These are phyloP conservation scores for Megastigmus dorsalis DNA, from an alignment of 2,888 invertebrate genomes.

Conservation along the genomic window DNA sequence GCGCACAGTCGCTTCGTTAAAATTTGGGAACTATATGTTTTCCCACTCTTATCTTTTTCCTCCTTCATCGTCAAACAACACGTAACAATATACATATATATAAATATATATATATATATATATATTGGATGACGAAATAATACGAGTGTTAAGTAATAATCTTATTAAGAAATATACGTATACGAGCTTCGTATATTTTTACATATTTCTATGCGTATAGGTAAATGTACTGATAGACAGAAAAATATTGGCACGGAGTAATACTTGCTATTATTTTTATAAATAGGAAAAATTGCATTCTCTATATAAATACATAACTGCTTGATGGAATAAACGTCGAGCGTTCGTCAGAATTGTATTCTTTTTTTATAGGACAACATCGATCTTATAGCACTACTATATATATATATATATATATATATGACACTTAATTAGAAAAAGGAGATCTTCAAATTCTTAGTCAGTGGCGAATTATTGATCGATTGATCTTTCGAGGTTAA, in stretches of 20 bases:
- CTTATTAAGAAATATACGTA: too few relatives aligned
- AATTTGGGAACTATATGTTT: not conserved
- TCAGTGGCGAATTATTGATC: too few relatives aligned
- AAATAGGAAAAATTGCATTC: slow-evolving; percentile 37
- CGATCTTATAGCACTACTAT: slow-evolving; percentile 2
- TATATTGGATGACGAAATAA: too few relatives aligned
- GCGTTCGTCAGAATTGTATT: slow-evolving; percentile 1
- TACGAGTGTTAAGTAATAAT: too few relatives aligned
- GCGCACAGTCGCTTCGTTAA: not conserved
- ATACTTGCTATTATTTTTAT: slow-evolving; percentile 21
- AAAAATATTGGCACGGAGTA: slow-evolving; percentile 53
- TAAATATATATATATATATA: not conserved
- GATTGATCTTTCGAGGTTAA: too few relatives aligned
- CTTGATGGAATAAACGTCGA: slow-evolving; percentile 1
- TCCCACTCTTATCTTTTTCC: not conserved
- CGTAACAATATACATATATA: not conserved
- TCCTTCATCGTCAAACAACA: slow-evolving; percentile 11
- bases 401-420: too few relatives aligned
- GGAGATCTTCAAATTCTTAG: slow-evolving; percentile 1
- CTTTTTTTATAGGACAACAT: slow-evolving; percentile 41
- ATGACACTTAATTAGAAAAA: slow-evolving; percentile 30
- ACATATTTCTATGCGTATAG: not conserved
- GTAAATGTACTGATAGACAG: slow-evolving; percentile 16
- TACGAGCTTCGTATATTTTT: not conserved
- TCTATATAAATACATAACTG: slow-evolving; percentile 35